Evolutionary conservation across 1,140 invertebrate species (phyloP), one percentile per base, ranked within the genome.

Genomic region (Drosophila rufa): DNA sequence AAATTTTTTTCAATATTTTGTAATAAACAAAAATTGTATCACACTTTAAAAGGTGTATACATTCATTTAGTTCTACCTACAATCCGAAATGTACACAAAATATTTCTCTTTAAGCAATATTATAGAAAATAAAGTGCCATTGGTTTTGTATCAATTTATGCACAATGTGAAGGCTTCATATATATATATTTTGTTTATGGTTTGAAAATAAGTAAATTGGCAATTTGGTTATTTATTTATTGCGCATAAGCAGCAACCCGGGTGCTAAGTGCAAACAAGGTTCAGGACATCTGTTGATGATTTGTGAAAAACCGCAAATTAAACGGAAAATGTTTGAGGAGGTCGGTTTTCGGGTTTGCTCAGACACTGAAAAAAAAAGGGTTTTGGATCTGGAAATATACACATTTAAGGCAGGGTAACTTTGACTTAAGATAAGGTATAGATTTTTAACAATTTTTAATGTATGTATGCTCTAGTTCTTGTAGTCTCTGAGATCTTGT

Each of bases 241-340:
- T 22, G 61, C 17, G 8, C 14, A 22, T 8, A 57, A 33, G 15
- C 27, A 15, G 27, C 40, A 15, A 15, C 40, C 43, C 27, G n/a
- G 19, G 14, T 22, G 14, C 7, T 9, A 17, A 45, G 40, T 33
- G 38, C 40, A 65, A 33, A 30, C 33, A 40, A 48, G 62, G 46
- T 25, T 50, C 14, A 22, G 22, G 38, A 43, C 61, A 65, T 51
- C 46, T 69, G 59, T 27, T 43, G 22, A 14, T 51, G 46, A 50
- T 65, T 65, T 51, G 60, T 46, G 27, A 2, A 6, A 50, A 22
- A 33, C 66, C 36, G 14, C 59, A 65, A 68, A 50, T 50, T 42
- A 42, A 62, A 47, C 33, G 30, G n/a, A 7, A 43, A 40, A n/a
- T n/a, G 17, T 46, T 38, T 36, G 36, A 17, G 2, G 15, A 17